Base-by-base conservation (phyloP, 2,888 invertebrate species). In the Eudemis profundana region DNA sequence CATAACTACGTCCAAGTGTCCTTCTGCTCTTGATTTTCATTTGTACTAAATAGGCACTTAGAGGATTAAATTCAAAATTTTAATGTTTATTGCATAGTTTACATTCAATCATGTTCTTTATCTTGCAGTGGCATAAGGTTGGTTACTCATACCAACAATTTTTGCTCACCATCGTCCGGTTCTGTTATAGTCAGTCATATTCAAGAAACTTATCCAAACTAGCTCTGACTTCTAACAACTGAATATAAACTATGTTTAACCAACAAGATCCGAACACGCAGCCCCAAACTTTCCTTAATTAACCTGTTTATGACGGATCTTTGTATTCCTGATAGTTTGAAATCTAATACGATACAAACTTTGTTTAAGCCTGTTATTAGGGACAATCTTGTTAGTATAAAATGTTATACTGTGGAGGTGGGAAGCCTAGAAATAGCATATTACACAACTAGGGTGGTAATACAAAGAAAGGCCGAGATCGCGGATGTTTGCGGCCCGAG, bases 281-380 rank as follows among this genome's bases (percentile, higher is more conserved):
- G 36, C 42, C 15, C 7, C 14, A 40, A 60, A 60, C 60, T 49
- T 27, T 15, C 38, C 51, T 44, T 33, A 36, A 61, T 51, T 29
- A 44, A 44, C 44, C 61, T 61, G 51, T 36, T 36, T 19, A 42
- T 51, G 61, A 44, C 51, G 33, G 14, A 44, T 61, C 61, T 33
- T 42, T 21, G 33, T 44, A 21, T 21, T 51, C 42, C 12, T 33
- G 33, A 63, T 53, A 61, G 36, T 53, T 46, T 44, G 44, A 53
- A 61, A 53, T 53, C 51, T 19, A 15, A 61, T 44, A 51, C 50
- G 15, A 12, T 3, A 12, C n/a, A 42, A 21, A 51, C 42, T 51
- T 42, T 36, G 19, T 44, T 5, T 44, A 57, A 46, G 57, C 33
- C 46, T 29, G 4, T 19, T 44, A 46, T 44, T 44, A 54, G 56